Percentiles rank a stretch among this genome's conserved stretches.
Evolutionary conservation across 2,113 vertebrate species (phyloP).

Genomic region (Hemiscyllium ocellatum): DNA sequence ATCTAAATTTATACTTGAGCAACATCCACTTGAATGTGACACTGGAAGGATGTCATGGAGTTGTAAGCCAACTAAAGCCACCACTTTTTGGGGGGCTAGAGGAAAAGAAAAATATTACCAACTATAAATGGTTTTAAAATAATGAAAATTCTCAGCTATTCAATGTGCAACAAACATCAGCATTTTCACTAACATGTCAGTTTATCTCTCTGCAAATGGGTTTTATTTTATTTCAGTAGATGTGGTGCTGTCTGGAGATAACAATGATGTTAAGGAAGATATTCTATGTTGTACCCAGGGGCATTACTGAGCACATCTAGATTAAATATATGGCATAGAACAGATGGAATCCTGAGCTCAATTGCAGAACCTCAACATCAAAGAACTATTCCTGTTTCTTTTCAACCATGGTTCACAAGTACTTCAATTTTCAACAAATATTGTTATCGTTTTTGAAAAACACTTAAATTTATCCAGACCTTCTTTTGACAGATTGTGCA

Average conservation of each 20-base stretch:
- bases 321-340: neutral
- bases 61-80: neutral
- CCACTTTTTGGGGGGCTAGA: too few species aligned
- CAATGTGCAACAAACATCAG: neutral
- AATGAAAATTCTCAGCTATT: neutral
- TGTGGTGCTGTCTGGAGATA: neutral
- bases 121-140: neutral
- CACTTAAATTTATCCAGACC: neutral
- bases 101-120: neutral
- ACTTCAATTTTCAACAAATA: neutral
- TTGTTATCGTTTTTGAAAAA: neutral
- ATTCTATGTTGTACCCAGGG: neutral
- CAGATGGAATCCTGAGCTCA: neutral
- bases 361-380: neutral
- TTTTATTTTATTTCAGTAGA: neutral
- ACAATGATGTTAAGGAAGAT: neutral
- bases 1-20: neutral
- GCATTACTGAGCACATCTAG: constrained; percentile 14
- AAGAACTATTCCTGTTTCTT: neutral
- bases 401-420: neutral
- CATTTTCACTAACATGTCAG: neutral
- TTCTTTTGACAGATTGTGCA: neutral
- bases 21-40: neutral
- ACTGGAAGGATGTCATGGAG: neutral
- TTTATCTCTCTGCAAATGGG: neutral